Evolutionary conservation across 2,888 invertebrate species (phyloP), one percentile per base, ranked within the genome.

Genomic region (Andrena chrysosceles): DNA sequence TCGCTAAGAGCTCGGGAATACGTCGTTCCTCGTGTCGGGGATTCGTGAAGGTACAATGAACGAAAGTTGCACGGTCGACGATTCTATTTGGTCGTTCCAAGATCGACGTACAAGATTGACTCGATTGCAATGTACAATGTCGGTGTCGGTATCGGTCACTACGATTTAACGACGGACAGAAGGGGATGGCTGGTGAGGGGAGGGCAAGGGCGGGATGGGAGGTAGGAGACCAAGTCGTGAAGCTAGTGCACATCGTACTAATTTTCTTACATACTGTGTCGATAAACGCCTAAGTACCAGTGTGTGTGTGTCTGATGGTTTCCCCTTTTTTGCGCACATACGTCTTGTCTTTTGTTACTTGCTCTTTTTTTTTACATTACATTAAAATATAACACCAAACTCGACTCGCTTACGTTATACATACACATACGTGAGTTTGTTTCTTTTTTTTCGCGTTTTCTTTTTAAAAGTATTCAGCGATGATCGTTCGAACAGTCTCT

Each of bases 371-470:
- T 59, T 84, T 84, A 89, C 81, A 87, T 90, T 89, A 90, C 87
- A 90, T 89, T 90, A 91, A 91, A 91, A 91, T 91, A 91, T 91
- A 91, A 91, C 91, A 90, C 88, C 89, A 85, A 91, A 90, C 87
- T 91, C 89, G 86, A 86, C 63, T 81, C 78, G 79, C 84, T 90
- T 87, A 85, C 77, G 75, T 84, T 84, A 78, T 84, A 87, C 80
- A 85, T 84, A 83, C 86, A 84, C 81, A 84, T 76, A 71, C 75
- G 77, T 83, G 64, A 73, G 77, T 85, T 76, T 76, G 76, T 85
- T 79, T 76, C 82, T 54, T 67, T 74, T 79, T 71, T 71, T 60
- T 71, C 63, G 31, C 26, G 67, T 56, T 54, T 59, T 66, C 62
- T 13, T 54, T 63, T 72, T 35, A 33, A 68, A 63, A 63, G 64